Base-by-base conservation (phyloP, 2,113 vertebrate species). In the Poeciliopsis occidentalis region DNA sequence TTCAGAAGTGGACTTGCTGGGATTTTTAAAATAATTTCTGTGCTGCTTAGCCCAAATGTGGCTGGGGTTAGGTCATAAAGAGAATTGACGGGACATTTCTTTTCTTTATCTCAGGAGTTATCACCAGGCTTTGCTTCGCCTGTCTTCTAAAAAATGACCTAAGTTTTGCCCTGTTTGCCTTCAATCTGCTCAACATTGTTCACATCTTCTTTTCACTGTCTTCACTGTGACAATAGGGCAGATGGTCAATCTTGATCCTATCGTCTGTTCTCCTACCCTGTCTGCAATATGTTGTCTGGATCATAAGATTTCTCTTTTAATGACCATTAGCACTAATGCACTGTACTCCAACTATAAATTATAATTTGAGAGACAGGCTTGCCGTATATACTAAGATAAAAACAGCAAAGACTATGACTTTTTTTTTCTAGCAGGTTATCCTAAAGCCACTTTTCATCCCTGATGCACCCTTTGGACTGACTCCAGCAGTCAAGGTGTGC, bases 401-500 rank as follows among this genome's bases (percentile, higher is more conserved):
- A 39, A 60, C 37, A 61, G 60, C 12, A 37, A 60, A 26, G 69
- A 75, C 62, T 75, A 71, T 12, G 3, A 68, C 15, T 34, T 54
- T 77, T 17, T 32, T 71, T n/a, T 34, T 8, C 32, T 24, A 27
- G 61, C 30, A 13, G 62, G 70, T 30, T 67, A 22, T 68, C 71
- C 27, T 41, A 26, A 60, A 81, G 70, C 54, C 71, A 63, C n/a
- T 71, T 39, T 77, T 75, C 54, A 73, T 80, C 65, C 30, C 81
- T 92, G 84, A 91, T 87, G 83, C 73, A 83, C 64, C 75, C 68
- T 80, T 67, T 92, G 88, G 90, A 88, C 67, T 60, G 64, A 10
- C 68, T 78, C 88, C 90, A 92, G 88, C 39, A 63, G 60, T 79
- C 71, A 88, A 84, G 79, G 81, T 83, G 77, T 88, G 91, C 89